A percentile compares a stretch with the other conserved stretches of the same genome.
These are phyloP conservation scores for Tricholaema leucomelas DNA, from an alignment of 2,113 vertebrate genomes.

Conservation along the genomic window DNA sequence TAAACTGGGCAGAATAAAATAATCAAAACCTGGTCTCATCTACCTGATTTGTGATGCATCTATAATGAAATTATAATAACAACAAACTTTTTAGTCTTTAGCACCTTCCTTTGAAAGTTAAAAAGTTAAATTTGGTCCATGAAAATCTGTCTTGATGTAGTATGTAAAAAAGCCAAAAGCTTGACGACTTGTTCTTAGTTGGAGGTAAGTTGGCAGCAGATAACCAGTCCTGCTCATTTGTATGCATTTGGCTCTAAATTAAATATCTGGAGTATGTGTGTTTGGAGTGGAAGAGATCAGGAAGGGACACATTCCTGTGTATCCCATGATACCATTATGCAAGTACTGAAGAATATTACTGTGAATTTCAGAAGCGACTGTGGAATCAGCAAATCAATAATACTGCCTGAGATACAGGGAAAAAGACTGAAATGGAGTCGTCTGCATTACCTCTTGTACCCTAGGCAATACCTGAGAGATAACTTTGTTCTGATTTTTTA, in stretches of 20 bases:
- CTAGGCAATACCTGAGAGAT: not conserved
- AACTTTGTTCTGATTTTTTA: not conserved
- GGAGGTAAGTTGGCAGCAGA: not conserved
- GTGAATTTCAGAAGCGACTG: not conserved
- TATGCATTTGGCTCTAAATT: not conserved
- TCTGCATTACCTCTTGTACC: not conserved
- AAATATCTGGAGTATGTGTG: not conserved
- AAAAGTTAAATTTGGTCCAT: not conserved
- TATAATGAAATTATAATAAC: not conserved
- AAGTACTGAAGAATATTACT: not conserved
- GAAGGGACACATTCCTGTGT: not conserved
- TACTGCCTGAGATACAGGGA: not conserved
- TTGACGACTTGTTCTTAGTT: not conserved
- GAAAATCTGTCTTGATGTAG: not conserved
- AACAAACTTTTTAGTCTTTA: not conserved
- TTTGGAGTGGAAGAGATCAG: not conserved
- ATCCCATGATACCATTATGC: not conserved
- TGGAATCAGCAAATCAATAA: not conserved
- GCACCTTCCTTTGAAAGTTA: not conserved
- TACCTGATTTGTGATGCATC: not conserved
- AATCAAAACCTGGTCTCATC: not conserved
- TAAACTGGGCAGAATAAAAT: not conserved
- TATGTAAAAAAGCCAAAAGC: not conserved
- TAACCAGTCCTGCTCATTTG: not conserved
- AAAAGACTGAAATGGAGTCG: not conserved